phyloP scores from a whole-genome alignment of 2,888 invertebrate species.

The Nemotelus pantherinus region DNA sequence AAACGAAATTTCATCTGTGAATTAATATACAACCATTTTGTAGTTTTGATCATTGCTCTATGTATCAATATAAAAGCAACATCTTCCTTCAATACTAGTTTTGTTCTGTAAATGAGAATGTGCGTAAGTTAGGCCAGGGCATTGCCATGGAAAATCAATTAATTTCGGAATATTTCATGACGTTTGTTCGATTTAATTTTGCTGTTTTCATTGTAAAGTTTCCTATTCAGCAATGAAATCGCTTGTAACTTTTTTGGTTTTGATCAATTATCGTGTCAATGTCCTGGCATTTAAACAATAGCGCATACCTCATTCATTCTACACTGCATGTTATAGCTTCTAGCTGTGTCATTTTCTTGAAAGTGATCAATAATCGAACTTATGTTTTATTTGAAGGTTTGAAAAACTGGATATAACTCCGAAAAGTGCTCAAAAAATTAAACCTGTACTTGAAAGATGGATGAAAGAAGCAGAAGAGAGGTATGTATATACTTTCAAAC shows the following conservation, averaged over 20 bases:
- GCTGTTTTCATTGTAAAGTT: conserved; percentile 23
- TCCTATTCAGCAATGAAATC: conserved; percentile 15
- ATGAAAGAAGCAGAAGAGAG: conserved; percentile 99
- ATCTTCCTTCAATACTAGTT: not conserved
- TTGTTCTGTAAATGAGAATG: conserved; percentile 31
- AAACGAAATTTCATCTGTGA: too few relatives aligned
- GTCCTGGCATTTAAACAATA: conserved; percentile 69
- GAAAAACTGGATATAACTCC: conserved; percentile 99
- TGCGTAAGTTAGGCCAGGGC: conserved; percentile 78
- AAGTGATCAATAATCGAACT: not conserved
- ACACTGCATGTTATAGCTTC: conserved; percentile 32
- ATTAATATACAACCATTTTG: too few relatives aligned
- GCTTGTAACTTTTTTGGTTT: not conserved
- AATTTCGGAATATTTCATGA: conserved; percentile 4
- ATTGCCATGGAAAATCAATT: conserved; percentile 74
- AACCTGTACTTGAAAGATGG: conserved; percentile 98
- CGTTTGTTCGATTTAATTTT: not conserved
- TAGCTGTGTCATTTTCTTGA: conserved; percentile 24
- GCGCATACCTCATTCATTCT: conserved; percentile 47
- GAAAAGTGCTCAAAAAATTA: conserved; percentile 99
- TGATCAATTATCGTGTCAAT: conserved; percentile 67
- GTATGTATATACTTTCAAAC: conserved; percentile 66
- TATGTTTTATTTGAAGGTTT: conserved; percentile 74
- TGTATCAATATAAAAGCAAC: not conserved
- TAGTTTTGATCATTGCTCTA: not conserved